Evolutionary conservation across 64 coral and sea anemone species (phyloP), one percentile per base, ranked within the genome.

Genomic region (Acropora tenuis): DNA sequence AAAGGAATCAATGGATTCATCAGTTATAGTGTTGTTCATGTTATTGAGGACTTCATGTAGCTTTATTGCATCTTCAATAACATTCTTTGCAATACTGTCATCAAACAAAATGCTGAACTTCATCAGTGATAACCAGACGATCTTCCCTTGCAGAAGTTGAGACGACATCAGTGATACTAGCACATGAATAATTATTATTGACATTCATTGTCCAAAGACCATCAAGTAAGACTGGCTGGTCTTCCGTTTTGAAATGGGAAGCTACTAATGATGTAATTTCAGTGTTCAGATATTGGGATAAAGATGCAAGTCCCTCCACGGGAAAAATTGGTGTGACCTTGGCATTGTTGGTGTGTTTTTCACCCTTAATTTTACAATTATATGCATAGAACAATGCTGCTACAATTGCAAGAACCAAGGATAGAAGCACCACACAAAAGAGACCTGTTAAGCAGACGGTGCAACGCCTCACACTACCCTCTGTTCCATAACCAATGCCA

Each of bases 321-420:
- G 76, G 6, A 16, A 53, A 41, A 89, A 75, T 12, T 75, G 87
- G 75, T 9, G 77, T 53, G 40, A 89, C 41, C 17, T 53, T 78
- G 12, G 87, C 30, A 67, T 89, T 89, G 49, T 55, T 48, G 43
- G 66, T 11, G 53, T 89, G 87, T 79, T 69, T 88, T 42, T 48
- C 75, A 18, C 74, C 75, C 15, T 16, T 68, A 49, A 40, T 65
- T 50, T 79, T 78, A 30, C 87, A 89, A 17, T 89, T 89, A 12
- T 77, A 40, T 50, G n/a, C 18, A 61, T 81, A 81, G 17, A 81
- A 81, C 53, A 81, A 42, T 13, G 12, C 8, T 11, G 79, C 20
- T 11, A 81, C 3, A 5, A 81, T 63, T 19, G 79, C 79, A 60
- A 81, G 30, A 43, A 55, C 79, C 79, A 61, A 81, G 9, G 10